Evolutionary conservation across 2,888 invertebrate species (phyloP), one percentile per base, ranked within the genome.

Genomic region (Andrena minutula): DNA sequence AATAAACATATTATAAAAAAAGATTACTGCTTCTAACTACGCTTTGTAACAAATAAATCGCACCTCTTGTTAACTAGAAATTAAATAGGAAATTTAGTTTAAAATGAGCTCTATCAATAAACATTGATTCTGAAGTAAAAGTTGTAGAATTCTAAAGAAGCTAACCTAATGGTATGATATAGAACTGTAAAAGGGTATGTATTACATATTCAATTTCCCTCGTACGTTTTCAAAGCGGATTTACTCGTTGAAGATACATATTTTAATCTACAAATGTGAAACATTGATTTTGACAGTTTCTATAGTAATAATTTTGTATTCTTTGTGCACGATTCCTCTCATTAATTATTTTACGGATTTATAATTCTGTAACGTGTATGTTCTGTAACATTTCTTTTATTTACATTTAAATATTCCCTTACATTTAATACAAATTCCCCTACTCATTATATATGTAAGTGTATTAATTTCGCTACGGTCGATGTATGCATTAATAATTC

Each of bases 141-240:
- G 6, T 53, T 7, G 7, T 26, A 70, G 28, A 58, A 58, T 28
- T 28, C 28, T 70, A 41, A 70, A 32, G 58, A 28, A 56, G 35
- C 26, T 69, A 35, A 8, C 41, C 12, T 47, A 58, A 60, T 28
- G 47, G 10, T 47, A 60, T 56, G 70, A 60, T 70, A 47, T 41
- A 58, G 28, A 70, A 58, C 58, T 60, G 58, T 70, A 70, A 58
- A 58, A 58, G 58, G 28, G 58, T 70, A 60, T 70, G 41, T 12
- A 41, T 41, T 70, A 70, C 58, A 47, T 70, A 58, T 60, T 47
- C 58, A 60, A 70, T 60, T 70, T 58, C 58, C 26, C 20, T 23
- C 6, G 58, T 12, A 28, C 20, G 58, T 60, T 70, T 70, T 60
- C 58, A 26, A 26, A 20, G 12, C 58, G 58, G 47, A 70, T 60